Evolutionary conservation across 2,888 invertebrate species (phyloP).

Genomic region (Chalcis sispes): DNA sequence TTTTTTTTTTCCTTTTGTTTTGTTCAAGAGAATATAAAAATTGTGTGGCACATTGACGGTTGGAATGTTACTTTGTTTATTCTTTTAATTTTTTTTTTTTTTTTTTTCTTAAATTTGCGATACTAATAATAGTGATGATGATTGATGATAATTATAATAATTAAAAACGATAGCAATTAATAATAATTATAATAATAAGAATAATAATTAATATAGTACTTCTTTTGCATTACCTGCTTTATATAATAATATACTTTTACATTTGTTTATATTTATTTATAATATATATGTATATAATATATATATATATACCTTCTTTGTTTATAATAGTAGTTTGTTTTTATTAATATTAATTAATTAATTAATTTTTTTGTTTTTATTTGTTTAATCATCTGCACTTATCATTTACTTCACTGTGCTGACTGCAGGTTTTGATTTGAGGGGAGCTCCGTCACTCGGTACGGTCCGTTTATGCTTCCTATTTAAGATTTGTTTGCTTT

Average conservation of each 20-base stretch:
- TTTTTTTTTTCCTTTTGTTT: conserved; percentile 32
- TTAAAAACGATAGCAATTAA: conserved; percentile 63
- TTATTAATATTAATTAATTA: conserved; percentile 56
- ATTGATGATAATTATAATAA: conserved; percentile 53
- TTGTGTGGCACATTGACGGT: conserved; percentile 82
- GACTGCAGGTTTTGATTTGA: conserved; percentile 76
- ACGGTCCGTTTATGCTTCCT: conserved; percentile 54
- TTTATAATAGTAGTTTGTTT: conserved; percentile 73
- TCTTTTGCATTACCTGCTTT: conserved; percentile 65
- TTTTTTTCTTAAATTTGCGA: conserved; percentile 70
- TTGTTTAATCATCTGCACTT: conserved; percentile 66
- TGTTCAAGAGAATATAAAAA: conserved; percentile 75
- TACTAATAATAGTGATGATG: conserved; percentile 65
- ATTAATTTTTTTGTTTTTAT: conserved; percentile 35
- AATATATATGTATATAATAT: conserved; percentile 65
- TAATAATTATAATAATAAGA: conserved; percentile 69
- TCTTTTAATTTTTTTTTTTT: conserved; percentile 61
- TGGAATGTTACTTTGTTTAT: conserved; percentile 79
- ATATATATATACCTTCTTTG: conserved; percentile 66
- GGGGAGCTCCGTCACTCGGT: conserved; percentile 65
- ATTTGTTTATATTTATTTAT: conserved; percentile 64
- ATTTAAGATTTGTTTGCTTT: conserved; percentile 54
- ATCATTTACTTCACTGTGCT: conserved; percentile 71
- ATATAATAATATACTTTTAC: conserved; percentile 66
- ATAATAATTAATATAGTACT: conserved; percentile 70